Evolutionary conservation across 2,113 vertebrate genomes (phyloP).

Genomic region (Eretmodus cyanostictus): DNA sequence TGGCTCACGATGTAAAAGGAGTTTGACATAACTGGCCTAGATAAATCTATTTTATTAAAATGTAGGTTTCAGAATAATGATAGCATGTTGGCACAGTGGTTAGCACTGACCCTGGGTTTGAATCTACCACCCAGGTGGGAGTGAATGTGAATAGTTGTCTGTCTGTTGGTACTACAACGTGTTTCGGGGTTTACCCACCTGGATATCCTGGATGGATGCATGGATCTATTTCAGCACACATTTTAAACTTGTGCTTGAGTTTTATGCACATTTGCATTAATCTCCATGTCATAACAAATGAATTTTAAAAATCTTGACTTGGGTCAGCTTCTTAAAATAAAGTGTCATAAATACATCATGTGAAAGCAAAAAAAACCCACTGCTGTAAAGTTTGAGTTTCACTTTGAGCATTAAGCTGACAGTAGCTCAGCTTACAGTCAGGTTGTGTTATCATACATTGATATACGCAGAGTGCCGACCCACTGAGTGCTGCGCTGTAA

Average conservation of each 20-base stretch:
- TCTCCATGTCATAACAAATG: background rate
- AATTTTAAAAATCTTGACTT: background rate
- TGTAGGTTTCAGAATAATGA: background rate
- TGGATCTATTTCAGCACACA: background rate
- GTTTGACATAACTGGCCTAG: background rate
- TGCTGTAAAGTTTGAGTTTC: background rate
- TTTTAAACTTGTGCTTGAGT: background rate
- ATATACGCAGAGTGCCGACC: background rate
- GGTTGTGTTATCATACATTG: background rate
- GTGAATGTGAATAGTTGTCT: background rate
- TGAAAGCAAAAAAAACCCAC: background rate
- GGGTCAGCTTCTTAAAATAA: background rate
- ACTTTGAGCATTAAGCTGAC: background rate
- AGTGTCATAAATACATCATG: background rate
- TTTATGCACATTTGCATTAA: background rate
- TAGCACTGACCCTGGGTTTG: background rate
- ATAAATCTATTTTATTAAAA: background rate
- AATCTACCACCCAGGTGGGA: accelerated
- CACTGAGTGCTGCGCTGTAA: background rate
- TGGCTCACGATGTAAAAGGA: background rate
- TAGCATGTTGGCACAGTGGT: background rate
- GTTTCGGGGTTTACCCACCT: background rate
- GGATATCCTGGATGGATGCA: background rate
- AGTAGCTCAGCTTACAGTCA: background rate
- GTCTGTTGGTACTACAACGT: background rate